A percentile compares a stretch with the other conserved stretches of the same genome.
Evolutionary conservation across 2,888 invertebrate species (phyloP).

Genomic region (Esperia sulphurella): DNA sequence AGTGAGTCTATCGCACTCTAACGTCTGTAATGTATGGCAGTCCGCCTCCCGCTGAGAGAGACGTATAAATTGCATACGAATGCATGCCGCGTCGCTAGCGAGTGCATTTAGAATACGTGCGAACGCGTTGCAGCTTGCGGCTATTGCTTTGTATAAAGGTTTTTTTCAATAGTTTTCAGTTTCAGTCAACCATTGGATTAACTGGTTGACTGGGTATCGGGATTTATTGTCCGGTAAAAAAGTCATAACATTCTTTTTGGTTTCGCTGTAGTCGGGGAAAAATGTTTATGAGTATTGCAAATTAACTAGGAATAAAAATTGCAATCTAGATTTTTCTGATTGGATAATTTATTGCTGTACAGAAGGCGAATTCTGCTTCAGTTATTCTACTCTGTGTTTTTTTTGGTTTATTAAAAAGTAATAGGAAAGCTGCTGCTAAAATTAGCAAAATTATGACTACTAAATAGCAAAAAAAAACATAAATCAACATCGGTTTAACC

Average conservation of each 20-base stretch:
- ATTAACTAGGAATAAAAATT: too few relatives aligned
- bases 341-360: too few relatives aligned
- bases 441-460: neutral
- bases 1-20: constrained; percentile 29
- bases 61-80: constrained; percentile 61
- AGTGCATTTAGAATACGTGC: constrained; percentile 2
- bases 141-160: constrained; percentile 1
- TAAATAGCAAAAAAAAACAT: constrained; percentile 1
- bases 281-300: too few relatives aligned
- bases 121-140: neutral
- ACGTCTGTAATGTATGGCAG: constrained; percentile 37
- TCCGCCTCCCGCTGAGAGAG: constrained; percentile 48
- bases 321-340: too few relatives aligned
- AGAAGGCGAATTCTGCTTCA: too few relatives aligned
- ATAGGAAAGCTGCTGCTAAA: too few relatives aligned
- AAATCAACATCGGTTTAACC: neutral
- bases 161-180: constrained; percentile 16
- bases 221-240: too few relatives aligned
- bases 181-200: constrained; percentile 14
- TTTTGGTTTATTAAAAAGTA: too few relatives aligned
- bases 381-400: too few relatives aligned
- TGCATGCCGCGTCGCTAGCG: constrained; percentile 17
- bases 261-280: too few relatives aligned
- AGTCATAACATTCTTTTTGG: too few relatives aligned
- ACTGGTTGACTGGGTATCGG: too few relatives aligned